Evolutionary conservation across 2,797 vertebrate genomes (phyloP).

Genomic region (Tiaroga cobitis): DNA sequence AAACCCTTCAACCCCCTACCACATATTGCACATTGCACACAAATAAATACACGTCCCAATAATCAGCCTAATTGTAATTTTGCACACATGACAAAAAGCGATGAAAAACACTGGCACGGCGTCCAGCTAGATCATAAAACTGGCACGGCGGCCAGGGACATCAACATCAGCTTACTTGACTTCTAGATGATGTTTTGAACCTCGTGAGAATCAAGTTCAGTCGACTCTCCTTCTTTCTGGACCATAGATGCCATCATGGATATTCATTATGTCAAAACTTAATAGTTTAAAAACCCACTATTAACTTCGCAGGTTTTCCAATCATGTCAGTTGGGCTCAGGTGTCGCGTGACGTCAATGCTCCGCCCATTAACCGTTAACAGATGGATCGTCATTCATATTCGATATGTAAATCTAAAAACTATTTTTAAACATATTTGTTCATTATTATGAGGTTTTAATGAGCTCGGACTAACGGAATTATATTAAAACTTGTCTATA

Average conservation of each 20-base stretch:
- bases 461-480: background rate
- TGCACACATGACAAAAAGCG: background rate
- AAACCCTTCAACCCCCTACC: background rate
- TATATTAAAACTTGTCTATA: no score
- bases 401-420: background rate
- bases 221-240: background rate
- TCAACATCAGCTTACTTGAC: background rate
- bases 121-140: background rate
- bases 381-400: background rate
- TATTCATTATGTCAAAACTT: background rate
- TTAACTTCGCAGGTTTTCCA: background rate
- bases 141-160: background rate
- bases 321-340: background rate
- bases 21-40: no score
- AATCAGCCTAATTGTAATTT: background rate
- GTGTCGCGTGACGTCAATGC: background rate
- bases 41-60: no score
- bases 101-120: background rate
- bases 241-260: background rate
- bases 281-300: background rate
- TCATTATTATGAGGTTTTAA: background rate
- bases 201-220: background rate
- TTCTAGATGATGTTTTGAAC: background rate
- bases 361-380: background rate
- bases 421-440: background rate